These are phyloP conservation scores for Fundulus diaphanus DNA, from an alignment of 2,797 vertebrate genomes.

Conservation along the genomic window DNA sequence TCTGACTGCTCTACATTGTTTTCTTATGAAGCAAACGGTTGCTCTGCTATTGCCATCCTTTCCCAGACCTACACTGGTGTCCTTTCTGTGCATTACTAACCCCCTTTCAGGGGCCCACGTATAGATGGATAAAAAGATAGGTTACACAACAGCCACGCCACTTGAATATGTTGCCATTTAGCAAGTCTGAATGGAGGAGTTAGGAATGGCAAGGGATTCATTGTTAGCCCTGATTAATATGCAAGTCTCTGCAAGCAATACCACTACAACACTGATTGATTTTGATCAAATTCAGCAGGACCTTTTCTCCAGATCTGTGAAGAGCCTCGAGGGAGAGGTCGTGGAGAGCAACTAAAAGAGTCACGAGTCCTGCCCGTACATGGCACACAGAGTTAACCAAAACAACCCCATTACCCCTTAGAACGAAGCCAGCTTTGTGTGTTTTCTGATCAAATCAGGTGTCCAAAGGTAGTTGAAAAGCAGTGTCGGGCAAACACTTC, in stretches of 20 bases:
- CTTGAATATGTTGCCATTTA: conserved; percentile 67
- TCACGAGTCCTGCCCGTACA: conserved; percentile 17
- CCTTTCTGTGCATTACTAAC: conserved; percentile 16
- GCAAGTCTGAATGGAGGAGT: conserved; percentile 60
- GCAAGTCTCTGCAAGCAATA: conserved; percentile 47
- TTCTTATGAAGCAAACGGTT: conserved; percentile 16
- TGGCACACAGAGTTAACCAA: conserved; percentile 19
- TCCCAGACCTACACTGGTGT: conserved; percentile 22
- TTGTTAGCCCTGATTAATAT: conserved; percentile 71
- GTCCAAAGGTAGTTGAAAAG: conserved; percentile 19
- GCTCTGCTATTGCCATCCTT: conserved; percentile 30
- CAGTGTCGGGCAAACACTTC: conserved; percentile 41
- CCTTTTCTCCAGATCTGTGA: conserved; percentile 42
- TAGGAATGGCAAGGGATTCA: conserved; percentile 48
- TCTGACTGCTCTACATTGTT: conserved; percentile 14
- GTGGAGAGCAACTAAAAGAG: conserved; percentile 10
- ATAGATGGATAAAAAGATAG: conserved; percentile 62
- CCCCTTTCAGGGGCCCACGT: conserved; percentile 51
- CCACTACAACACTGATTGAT: conserved; percentile 37
- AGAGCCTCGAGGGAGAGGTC: conserved; percentile 38
- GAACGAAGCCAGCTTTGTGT: conserved; percentile 11
- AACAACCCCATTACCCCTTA: conserved; percentile 19
- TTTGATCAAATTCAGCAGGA: conserved; percentile 50
- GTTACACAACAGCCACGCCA: conserved; percentile 73
- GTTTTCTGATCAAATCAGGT: conserved; percentile 30